These are phyloP conservation scores for Odontomachus brunneus DNA, from an alignment of 1,140 invertebrate species.

Conservation along the genomic window DNA sequence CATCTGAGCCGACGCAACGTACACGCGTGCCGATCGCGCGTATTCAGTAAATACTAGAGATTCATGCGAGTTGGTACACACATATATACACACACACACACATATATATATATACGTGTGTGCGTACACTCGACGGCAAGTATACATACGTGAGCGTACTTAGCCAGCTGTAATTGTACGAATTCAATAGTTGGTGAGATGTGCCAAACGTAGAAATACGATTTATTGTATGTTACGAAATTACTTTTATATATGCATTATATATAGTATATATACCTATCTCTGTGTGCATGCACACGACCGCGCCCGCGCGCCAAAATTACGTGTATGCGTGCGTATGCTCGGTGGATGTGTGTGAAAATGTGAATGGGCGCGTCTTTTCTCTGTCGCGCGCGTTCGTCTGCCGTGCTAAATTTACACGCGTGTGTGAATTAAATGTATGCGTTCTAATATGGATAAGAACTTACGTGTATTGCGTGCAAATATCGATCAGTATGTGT, in stretches of 20 bases:
- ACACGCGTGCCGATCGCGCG: not conserved
- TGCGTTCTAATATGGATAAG: conserved; percentile 1
- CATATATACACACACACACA: conserved; percentile 45
- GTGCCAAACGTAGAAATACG: conserved; percentile 78
- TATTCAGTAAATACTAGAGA: conserved; percentile 68
- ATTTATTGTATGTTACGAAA: conserved; percentile 76
- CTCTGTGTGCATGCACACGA: conserved; percentile 40
- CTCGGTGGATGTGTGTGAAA: conserved; percentile 24
- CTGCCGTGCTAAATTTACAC: conserved; percentile 14
- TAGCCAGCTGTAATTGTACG: conserved; percentile 60
- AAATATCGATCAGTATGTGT: conserved; percentile 15
- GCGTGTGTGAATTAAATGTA: conserved; percentile 41
- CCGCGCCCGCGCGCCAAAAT: conserved; percentile 23
- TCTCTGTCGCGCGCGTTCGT: conserved; percentile 20
- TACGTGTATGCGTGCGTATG: conserved; percentile 27
- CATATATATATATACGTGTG: conserved; percentile 18
- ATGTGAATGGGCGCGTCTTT: not conserved
- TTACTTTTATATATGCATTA: conserved; percentile 74
- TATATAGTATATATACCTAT: conserved; percentile 53
- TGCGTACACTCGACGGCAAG: conserved; percentile 22
- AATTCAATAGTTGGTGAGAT: conserved; percentile 72
- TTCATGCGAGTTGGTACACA: conserved; percentile 63
- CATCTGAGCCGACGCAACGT: conserved; percentile 16
- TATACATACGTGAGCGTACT: conserved; percentile 56
- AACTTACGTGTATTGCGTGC: conserved; percentile 20